Conservation (phyloP, 2,113 vertebrate species). For the Tupaia chinensis region DNA sequence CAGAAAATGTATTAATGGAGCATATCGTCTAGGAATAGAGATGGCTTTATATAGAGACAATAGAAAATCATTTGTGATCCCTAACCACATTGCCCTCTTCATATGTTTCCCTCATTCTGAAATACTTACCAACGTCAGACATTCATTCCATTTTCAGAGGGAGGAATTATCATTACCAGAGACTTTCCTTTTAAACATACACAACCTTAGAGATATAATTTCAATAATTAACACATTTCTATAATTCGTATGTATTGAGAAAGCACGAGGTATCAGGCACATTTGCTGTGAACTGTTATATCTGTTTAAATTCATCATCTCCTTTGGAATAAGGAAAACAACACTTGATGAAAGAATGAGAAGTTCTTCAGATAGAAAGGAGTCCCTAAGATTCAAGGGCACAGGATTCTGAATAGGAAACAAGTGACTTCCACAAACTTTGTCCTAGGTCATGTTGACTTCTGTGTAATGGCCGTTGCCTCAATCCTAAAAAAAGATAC, state of each 20-base stretch:
- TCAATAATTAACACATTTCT: conserved; percentile 27
- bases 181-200: not conserved
- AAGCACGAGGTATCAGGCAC: not conserved
- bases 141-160: not conserved
- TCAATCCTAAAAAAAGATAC: not conserved
- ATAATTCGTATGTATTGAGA: conserved; percentile 31
- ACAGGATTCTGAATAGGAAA: not conserved
- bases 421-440: not conserved
- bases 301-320: conserved; percentile 7
- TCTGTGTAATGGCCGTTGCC: not conserved
- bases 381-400: not conserved
- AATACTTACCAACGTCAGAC: not conserved
- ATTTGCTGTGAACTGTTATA: not conserved
- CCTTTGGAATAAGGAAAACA: conserved; percentile 44
- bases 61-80: not conserved
- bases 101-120: not conserved
- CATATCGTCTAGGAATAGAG: not conserved
- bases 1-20: not conserved
- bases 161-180: not conserved
- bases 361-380: not conserved
- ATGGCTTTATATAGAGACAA: not conserved
- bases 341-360: conserved; percentile 29
- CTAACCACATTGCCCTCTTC: not conserved
- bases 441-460: not conserved
- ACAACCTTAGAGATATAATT: not conserved